phyloP scores from a whole-genome alignment of 2,797 vertebrate genomes.

The Triplophysa yarkandensis region DNA sequence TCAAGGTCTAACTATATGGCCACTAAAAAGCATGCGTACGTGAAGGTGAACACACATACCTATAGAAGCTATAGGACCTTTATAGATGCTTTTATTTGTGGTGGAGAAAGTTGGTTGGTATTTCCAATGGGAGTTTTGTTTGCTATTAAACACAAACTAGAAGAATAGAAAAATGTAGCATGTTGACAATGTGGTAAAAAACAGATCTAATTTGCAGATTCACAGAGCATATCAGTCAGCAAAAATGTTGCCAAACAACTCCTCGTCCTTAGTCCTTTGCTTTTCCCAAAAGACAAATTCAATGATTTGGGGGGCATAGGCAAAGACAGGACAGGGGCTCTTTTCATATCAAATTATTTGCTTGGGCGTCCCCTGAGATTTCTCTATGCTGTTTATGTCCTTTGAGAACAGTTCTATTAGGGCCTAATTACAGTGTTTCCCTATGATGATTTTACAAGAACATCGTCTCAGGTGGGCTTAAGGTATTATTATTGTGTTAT shows the following conservation, averaged over 20 bases:
- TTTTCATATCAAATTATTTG: background rate
- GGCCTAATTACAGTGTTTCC: background rate
- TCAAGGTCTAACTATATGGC: slow-evolving; percentile 54
- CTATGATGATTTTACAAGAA: background rate
- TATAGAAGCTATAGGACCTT: background rate
- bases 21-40: slow-evolving; percentile 35
- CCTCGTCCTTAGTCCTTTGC: background rate
- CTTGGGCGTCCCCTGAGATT: background rate
- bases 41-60: slow-evolving; percentile 1
- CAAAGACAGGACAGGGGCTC: background rate
- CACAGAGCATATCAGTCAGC: slow-evolving; percentile 15
- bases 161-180: no score
- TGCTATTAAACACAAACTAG: background rate
- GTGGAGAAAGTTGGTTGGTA: background rate
- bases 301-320: background rate
- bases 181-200: no score
- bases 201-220: no score
- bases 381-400: background rate
- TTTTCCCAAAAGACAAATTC: background rate
- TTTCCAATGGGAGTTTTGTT: background rate
- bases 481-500: background rate
- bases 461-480: background rate
- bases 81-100: background rate
- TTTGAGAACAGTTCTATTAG: background rate
- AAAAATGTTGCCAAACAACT: slow-evolving; percentile 8